phyloP scores from a whole-genome alignment of 2,797 vertebrate species.

The Rhinoraja longicauda region DNA sequence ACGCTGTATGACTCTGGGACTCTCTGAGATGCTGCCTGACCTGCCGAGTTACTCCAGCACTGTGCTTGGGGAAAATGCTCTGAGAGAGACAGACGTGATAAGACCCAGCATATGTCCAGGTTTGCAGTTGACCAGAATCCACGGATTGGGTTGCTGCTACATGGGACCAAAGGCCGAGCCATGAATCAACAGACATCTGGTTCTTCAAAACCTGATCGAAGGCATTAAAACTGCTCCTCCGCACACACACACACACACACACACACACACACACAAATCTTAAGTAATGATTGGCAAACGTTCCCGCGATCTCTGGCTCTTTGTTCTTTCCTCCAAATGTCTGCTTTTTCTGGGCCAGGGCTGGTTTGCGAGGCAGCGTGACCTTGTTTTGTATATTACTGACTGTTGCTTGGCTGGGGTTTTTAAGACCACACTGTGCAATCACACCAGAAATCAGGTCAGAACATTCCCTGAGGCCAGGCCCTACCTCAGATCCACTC shows the following conservation, averaged over 20 bases:
- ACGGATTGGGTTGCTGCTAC: background rate
- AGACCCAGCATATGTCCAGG: background rate
- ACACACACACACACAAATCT: background rate
- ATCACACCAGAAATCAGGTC: slow-evolving; percentile 11
- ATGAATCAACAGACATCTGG: slow-evolving; percentile 19
- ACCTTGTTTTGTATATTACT: slow-evolving; percentile 19
- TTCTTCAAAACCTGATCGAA: background rate
- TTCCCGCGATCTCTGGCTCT: background rate
- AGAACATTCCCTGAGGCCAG: background rate
- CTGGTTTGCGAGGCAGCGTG: slow-evolving; percentile 1
- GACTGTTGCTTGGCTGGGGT: background rate
- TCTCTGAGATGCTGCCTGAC: too few relatives aligned
- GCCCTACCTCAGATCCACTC: background rate
- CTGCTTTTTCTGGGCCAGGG: background rate
- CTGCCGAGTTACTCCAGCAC: too few relatives aligned
- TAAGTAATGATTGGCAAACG: slow-evolving; percentile 16
- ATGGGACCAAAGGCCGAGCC: background rate
- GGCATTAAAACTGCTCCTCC: background rate
- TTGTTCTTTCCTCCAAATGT: slow-evolving; percentile 8
- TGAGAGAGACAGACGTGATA: background rate
- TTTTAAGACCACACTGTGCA: background rate
- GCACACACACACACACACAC: background rate
- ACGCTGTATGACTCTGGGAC: too few relatives aligned
- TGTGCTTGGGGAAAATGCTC: background rate
- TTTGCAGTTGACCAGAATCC: background rate